These are phyloP conservation scores for Himalopsyche anomala DNA, from an alignment of 2,888 invertebrate genomes.

Conservation along the genomic window DNA sequence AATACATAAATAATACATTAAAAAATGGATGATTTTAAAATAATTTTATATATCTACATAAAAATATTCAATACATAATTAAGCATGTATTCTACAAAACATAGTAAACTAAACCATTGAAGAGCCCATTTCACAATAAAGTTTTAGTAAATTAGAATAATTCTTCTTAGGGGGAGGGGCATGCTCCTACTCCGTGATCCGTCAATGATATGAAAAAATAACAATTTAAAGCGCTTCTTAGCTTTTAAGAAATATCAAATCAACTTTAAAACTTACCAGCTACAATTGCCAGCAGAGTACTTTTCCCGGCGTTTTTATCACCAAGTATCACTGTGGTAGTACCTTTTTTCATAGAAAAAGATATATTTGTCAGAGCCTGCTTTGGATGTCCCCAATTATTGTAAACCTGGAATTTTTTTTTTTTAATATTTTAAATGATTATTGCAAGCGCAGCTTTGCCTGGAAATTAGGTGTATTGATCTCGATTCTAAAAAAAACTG, in stretches of 20 bases:
- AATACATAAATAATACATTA: no score
- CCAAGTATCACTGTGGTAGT: slow-evolving; percentile 92
- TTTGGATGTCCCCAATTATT: slow-evolving; percentile 68
- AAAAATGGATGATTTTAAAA: no score
- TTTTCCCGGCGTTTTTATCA: slow-evolving; percentile 92
- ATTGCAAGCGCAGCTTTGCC: slow-evolving; percentile 49
- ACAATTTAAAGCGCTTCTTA: no score
- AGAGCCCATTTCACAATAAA: no score
- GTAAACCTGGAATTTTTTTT: slow-evolving; percentile 57
- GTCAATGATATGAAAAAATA: no score
- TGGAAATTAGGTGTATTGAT: slow-evolving; percentile 69
- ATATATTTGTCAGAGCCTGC: slow-evolving; percentile 82
- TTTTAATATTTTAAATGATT: neutral
- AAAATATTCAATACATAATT: no score
- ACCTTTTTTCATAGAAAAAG: slow-evolving; percentile 86
- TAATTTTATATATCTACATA: no score
- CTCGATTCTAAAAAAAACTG: slow-evolving; percentile 61
- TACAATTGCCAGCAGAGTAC: slow-evolving; percentile 85
- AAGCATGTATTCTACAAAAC: no score
- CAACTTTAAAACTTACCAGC: slow-evolving; percentile 69
- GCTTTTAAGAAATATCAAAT: neutral
- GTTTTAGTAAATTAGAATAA: no score
- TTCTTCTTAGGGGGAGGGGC: no score
- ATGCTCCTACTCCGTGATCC: no score
- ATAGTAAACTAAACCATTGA: no score